Conservation (phyloP, 2,797 vertebrate species). For the Melopsittacus undulatus region DNA sequence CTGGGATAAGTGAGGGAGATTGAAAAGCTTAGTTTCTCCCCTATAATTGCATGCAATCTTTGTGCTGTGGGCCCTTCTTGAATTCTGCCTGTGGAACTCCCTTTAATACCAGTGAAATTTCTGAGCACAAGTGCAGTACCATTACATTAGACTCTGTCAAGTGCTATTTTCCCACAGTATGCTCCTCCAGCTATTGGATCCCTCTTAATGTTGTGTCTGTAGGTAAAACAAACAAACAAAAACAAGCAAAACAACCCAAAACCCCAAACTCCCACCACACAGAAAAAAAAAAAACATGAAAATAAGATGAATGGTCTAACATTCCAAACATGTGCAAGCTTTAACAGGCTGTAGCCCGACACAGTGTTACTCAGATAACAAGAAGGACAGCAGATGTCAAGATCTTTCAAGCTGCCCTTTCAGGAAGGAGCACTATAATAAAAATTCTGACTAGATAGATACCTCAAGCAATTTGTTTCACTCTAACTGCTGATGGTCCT, state of each 20-base stretch:
- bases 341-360: background rate
- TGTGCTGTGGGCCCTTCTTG: background rate
- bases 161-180: background rate
- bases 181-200: background rate
- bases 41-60: background rate
- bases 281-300: background rate
- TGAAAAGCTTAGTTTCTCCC: background rate
- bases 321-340: rapidly evolving
- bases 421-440: background rate
- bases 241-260: background rate
- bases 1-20: background rate
- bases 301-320: background rate
- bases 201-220: background rate
- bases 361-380: background rate
- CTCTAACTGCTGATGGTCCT: background rate
- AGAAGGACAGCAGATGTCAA: background rate
- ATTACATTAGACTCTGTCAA: background rate
- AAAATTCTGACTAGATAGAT: background rate
- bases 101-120: background rate
- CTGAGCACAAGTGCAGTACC: background rate
- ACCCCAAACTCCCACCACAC: background rate
- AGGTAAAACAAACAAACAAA: background rate
- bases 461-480: background rate
- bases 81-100: background rate
- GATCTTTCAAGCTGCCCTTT: background rate